Base-by-base conservation (phyloP, 2,888 invertebrate species). In the Hymenopus coronatus region DNA sequence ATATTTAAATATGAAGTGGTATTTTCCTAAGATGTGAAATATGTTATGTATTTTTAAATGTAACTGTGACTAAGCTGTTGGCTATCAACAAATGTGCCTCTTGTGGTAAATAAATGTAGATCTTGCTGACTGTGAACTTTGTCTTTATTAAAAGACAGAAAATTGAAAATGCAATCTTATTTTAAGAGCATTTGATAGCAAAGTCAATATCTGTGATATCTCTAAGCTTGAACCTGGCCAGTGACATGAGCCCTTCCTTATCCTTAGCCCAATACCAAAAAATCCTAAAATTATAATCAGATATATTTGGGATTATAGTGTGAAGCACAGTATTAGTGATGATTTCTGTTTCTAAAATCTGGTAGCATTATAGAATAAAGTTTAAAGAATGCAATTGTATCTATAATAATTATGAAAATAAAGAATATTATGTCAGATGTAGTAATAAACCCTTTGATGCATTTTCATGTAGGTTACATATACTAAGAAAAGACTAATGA, bases 71-170 rank as follows among this genome's bases (percentile, higher is more conserved):
- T 54, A 81, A 81, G 25, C 40, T 81, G 81, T 86, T 86, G 28
- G 81, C 81, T 86, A 81, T 86, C 86, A 86, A 81, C 86, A 70
- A n/a, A 81, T 81, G 86, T 86, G 86, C 86, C 86, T 86, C 28
- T 81, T 86, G 86, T 86, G 81, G 28, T 81, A 70, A 86, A 86
- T 86, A 86, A 86, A 86, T 86, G 86, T 86, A 86, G 15, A 70
- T 27, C 20, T 81, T 86, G 86, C 70, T 86, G 86, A 30, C 12
- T 84, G 30, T 84, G 6, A 9, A n/a, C 14, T 84, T 28, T 82
- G 82, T 27, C 7, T 82, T 82, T 25, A 25, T 25, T 27, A 12
- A 82, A 82, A 12, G 27, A 25, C 27, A 9, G 27, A 7, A n/a
- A 82, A 25, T 1, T 82, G 27, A 82, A 27, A 7, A n/a, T n/a